Base-by-base conservation (phyloP, 2,113 vertebrate species). In the Toxotes jaculatrix region DNA sequence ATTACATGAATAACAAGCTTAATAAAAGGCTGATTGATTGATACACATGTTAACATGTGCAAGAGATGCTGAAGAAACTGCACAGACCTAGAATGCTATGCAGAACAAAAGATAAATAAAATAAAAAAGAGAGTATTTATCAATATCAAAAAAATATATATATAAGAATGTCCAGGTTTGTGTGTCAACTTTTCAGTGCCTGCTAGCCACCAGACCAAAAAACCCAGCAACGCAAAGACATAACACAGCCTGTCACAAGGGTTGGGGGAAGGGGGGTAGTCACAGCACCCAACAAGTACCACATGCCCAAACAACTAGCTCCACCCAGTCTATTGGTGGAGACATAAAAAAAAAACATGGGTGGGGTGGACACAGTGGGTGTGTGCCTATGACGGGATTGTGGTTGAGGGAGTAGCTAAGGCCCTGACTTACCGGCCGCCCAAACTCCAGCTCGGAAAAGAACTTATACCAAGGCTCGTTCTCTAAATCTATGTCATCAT, bases 401-500 rank as follows among this genome's bases (percentile, higher is more conserved):
- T 85, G 88, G 62, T 84, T 82, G 81, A 64, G 77, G 80, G 40
- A 80, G 66, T 63, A 82, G 65, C 86, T 84, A 87, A 17, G 85
- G 82, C 92, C 96, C 96, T 96, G 95, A 99, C 97, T 99, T 99
- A 99, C 98, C 98, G 97, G 98, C 69, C 95, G 95, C 95, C 98
- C 98, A 96, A 99, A 99, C 94, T 99, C 97, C 97, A 99, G 95
- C 92, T 99, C 98, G 95, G 98, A 99, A 99, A 99, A 99, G 98
- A 99, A 99, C 95, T 98, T 99, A 99, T 98, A 99, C 98, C 98
- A 99, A 94, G 98, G 97, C 93, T 99, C 98, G 92, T 98, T 99
- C 96, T 99, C 98, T 99, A 99, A 98, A 97, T 99, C 97, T 99
- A 99, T 96, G 95, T 98, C 98, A 97, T 98, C 93, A 96, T 94